These are phyloP conservation scores for Sphaerophoria taeniata DNA, from an alignment of 2,888 invertebrate genomes.

Conservation along the genomic window DNA sequence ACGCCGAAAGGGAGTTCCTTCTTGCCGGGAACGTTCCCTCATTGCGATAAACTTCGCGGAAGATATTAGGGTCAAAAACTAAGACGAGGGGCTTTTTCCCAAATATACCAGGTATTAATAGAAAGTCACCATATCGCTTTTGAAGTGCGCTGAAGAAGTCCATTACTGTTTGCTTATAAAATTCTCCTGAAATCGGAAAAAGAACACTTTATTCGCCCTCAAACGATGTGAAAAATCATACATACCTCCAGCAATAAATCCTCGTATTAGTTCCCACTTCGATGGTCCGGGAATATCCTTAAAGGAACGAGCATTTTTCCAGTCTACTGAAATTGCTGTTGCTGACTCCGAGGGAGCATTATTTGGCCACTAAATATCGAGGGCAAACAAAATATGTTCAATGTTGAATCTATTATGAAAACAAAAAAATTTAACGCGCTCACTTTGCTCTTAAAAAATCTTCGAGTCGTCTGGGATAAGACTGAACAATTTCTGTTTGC, in stretches of 20 bases:
- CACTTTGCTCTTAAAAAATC: too few species aligned
- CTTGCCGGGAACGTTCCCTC: constrained; percentile 83
- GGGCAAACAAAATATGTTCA: too few species aligned
- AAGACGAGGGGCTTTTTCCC: constrained; percentile 80
- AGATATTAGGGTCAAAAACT: constrained; percentile 84
- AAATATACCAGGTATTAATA: constrained; percentile 81
- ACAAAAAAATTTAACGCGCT: too few species aligned
- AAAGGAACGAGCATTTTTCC: constrained; percentile 77
- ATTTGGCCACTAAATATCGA: too few species aligned
- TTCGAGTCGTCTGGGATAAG: too few species aligned
- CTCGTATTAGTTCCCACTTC: constrained; percentile 76
- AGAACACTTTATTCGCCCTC: too few species aligned
- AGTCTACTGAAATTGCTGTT: constrained; percentile 57
- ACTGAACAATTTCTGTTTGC: too few species aligned
- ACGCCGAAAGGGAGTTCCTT: constrained; percentile 79
- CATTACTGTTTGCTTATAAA: constrained; percentile 60
- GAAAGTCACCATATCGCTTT: constrained; percentile 81
- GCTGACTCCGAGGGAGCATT: neutral
- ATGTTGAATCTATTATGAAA: too few species aligned
- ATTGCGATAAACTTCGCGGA: constrained; percentile 81
- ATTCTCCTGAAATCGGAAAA: constrained; percentile 75
- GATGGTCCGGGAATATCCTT: constrained; percentile 78
- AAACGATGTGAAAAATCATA: too few species aligned
- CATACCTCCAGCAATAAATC: constrained; percentile 79
- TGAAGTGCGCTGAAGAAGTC: constrained; percentile 73